Evolutionary conservation across 2,113 vertebrate species (phyloP).

Genomic region (Ceyx margarethae): DNA sequence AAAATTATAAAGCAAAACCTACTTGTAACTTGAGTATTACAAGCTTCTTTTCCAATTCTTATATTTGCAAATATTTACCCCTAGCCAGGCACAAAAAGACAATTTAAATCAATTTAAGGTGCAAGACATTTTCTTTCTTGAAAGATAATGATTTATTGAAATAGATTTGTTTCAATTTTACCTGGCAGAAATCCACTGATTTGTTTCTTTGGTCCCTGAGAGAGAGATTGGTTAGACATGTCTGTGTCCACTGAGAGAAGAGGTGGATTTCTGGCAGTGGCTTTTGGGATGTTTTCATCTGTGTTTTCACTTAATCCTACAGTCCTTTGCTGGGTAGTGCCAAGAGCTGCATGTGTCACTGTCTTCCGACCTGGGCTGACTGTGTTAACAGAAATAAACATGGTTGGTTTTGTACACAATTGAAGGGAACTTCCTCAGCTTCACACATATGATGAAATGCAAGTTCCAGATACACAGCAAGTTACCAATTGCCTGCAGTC

Average conservation of each 20-base stretch:
- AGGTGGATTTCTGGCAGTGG: slow-evolving; percentile 32
- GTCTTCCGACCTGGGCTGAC: slow-evolving; percentile 81
- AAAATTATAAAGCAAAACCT: background rate
- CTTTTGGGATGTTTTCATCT: slow-evolving; percentile 60
- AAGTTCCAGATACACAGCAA: background rate
- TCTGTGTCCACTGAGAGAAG: slow-evolving; percentile 41
- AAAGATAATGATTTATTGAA: background rate
- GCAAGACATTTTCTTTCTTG: background rate
- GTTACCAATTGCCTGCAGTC: rapidly evolving
- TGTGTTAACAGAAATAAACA: slow-evolving; percentile 49
- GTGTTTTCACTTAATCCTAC: slow-evolving; percentile 33
- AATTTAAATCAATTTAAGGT: background rate
- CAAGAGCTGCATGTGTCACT: slow-evolving; percentile 67
- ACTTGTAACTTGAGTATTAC: background rate
- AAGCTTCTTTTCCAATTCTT: background rate
- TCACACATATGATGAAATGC: background rate
- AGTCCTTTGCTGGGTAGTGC: slow-evolving; percentile 36
- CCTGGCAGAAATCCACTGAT: slow-evolving; percentile 72
- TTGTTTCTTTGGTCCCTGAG: slow-evolving; percentile 62
- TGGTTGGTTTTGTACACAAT: background rate
- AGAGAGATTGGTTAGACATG: slow-evolving; percentile 61
- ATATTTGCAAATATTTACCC: background rate
- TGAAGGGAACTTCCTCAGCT: background rate
- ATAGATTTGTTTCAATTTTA: slow-evolving; percentile 6
- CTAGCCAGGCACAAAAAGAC: background rate